These are phyloP conservation scores for Gopherus flavomarginatus DNA, from an alignment of 2,113 vertebrate genomes.

Conservation along the genomic window DNA sequence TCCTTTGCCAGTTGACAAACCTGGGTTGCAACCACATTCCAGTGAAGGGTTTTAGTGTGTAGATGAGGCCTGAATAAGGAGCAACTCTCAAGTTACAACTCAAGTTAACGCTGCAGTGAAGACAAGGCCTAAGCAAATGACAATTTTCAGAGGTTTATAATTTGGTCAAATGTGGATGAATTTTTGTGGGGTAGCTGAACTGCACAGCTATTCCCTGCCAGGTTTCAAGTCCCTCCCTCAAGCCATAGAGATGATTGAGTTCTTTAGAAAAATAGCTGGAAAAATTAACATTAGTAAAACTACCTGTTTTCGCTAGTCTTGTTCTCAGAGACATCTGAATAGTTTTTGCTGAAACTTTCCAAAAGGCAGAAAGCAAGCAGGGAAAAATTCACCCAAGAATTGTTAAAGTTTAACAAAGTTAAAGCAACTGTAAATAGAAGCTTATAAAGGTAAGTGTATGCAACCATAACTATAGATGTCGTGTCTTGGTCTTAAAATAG, in stretches of 20 bases:
- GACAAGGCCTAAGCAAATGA: background rate
- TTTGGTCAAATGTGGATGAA: background rate
- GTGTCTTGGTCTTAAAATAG: background rate
- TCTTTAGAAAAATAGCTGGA: background rate
- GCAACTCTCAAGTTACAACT: background rate
- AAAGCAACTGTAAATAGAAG: background rate
- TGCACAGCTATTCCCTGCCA: background rate
- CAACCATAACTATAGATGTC: background rate
- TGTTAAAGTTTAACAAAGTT: background rate
- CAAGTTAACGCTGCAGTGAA: background rate
- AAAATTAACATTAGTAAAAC: background rate
- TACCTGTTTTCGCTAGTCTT: background rate
- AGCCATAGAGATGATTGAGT: background rate
- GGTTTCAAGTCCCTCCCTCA: background rate
- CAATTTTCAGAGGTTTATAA: background rate
- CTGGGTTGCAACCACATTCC: no score
- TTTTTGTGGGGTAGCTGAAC: background rate
- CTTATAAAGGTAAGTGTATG: slow-evolving; percentile 1
- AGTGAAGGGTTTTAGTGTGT: background rate
- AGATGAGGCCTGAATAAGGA: background rate
- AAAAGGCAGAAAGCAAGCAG: background rate
- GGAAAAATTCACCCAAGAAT: background rate
- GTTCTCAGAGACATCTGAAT: background rate
- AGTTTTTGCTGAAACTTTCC: background rate
- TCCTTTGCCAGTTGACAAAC: no score